Percentiles rank a stretch among this genome's conserved stretches.
Evolutionary conservation across 2,888 invertebrate genomes (phyloP).

Genomic region (Siphlonurus alternatus): DNA sequence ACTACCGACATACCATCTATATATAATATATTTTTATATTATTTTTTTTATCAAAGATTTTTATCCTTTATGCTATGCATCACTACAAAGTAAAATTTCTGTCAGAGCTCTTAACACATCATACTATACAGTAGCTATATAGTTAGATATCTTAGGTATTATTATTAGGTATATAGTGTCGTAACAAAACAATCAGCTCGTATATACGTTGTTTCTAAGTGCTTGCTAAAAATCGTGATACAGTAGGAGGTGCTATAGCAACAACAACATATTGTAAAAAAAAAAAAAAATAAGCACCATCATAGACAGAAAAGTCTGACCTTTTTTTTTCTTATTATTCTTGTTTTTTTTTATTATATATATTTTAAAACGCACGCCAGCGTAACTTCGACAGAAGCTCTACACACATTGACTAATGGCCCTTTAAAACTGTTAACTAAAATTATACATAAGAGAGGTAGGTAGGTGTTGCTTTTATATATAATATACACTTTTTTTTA

Average conservation of each 20-base stretch:
- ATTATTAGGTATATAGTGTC: no score
- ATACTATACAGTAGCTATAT: background rate
- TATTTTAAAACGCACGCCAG: background rate
- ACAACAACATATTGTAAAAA: background rate
- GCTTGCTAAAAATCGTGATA: background rate
- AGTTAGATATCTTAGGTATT: background rate
- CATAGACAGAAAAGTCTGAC: background rate
- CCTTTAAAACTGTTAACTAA: conserved; percentile 1
- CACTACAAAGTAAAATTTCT: background rate
- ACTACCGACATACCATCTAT: background rate
- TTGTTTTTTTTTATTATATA: conserved; percentile 4
- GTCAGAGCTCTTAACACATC: background rate
- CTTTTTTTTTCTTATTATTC: background rate
- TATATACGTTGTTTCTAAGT: background rate
- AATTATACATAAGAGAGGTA: conserved; percentile 1
- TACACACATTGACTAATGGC: background rate
- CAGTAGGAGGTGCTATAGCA: background rate
- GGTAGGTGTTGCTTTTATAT: background rate
- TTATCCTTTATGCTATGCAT: background rate
- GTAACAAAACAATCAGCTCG: background rate
- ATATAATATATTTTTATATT: background rate
- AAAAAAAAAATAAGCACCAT: background rate
- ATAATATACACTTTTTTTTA: conserved; percentile 3
- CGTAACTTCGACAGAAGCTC: background rate
- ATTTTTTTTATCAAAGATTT: background rate